Base-by-base conservation (phyloP, 2,888 invertebrate genomes). In the Chrysopilus asiliformis region DNA sequence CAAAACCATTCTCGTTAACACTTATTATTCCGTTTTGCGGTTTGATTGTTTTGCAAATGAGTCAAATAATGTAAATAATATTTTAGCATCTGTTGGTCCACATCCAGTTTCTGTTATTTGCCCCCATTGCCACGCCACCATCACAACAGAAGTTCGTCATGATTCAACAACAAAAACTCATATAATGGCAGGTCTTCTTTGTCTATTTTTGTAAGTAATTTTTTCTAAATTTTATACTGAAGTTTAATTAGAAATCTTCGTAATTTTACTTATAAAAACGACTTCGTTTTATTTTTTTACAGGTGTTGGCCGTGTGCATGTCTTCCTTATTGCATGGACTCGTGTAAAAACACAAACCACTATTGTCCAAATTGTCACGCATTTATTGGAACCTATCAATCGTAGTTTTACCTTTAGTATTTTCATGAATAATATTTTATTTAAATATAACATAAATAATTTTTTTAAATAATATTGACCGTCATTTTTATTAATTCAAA, bases 71-170 rank as follows among this genome's bases (percentile, higher is more conserved):
- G n/a, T n/a, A n/a, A n/a, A n/a, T n/a, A n/a, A n/a, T n/a, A n/a
- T n/a, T n/a, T n/a, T n/a, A n/a, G n/a, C n/a, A n/a, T n/a, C n/a
- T n/a, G 22, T 66, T 14, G 65, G 65, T 2, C 57, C 63, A 2
- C 43, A 53, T 1, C 56, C 66, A 1, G 38, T 53, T 1, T 32
- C 54, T 13, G 44, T 65, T 8, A 48, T 52, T 3, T 71, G 71
- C 38, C 68, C 66, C 1, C 65, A 68, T 2, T 72, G 72, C 43
- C 56, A 54, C 4, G 60, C 64, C 2, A 59, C 58, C 32, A 68
- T 68, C 13, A 61, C 57, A 25, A 57, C 71, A 0, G 52, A 48
- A 43, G 53, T 53, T 39, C 48, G 53, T 4, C 49, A 59, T 10
- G 56, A 49, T 4, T 44, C 53, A 5, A 53, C 22, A 22, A 22